Evolutionary conservation across 2,888 invertebrate genomes (phyloP), one percentile per base, ranked within the genome.

Genomic region (Eucera pruinosa): DNA sequence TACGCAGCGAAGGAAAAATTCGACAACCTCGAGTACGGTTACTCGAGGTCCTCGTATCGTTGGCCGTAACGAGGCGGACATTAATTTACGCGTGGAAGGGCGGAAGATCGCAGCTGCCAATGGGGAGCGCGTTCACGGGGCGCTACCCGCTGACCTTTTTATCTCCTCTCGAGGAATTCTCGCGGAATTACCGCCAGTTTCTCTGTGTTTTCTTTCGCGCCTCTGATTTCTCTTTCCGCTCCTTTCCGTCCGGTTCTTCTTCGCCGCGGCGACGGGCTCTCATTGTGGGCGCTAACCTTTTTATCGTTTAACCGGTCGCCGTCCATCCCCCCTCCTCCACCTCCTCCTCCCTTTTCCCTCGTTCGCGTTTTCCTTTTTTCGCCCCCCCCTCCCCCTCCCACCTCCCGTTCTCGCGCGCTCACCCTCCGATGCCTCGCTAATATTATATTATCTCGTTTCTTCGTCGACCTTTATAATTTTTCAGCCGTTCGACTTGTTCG

Each of bases 391-490:
- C n/a, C n/a, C n/a, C n/a, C n/a, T n/a, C n/a, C n/a, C n/a, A n/a
- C n/a, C n/a, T n/a, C 60, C 48, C 58, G 64, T 50, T 57, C 52
- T 55, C 64, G 55, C 62, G 57, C 39, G n/a, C n/a, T 39, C 61
- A 58, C 65, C 76, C 67, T 52, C 80, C 79, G 65, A 64, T 60
- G 64, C 73, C 27, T 66, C 81, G 87, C 86, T 88, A 87, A 91
- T 91, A 91, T 92, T 91, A 88, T 91, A 92, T 92, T 92, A 92
- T 89, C 91, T 88, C 88, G 86, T 89, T 90, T 90, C 88, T 88
- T 86, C 89, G 85, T 86, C 89, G 87, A 84, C 87, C 87, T 90
- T 90, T 88, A 88, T 90, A 87, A 89, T 90, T 90, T 90, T 89
- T 86, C 87, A 84, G 83, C 80, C 78, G 76, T 65, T 78, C 73